Evolutionary conservation across 2,797 vertebrate species (phyloP), one percentile per base, ranked within the genome.

Genomic region (Eptatretus atami): DNA sequence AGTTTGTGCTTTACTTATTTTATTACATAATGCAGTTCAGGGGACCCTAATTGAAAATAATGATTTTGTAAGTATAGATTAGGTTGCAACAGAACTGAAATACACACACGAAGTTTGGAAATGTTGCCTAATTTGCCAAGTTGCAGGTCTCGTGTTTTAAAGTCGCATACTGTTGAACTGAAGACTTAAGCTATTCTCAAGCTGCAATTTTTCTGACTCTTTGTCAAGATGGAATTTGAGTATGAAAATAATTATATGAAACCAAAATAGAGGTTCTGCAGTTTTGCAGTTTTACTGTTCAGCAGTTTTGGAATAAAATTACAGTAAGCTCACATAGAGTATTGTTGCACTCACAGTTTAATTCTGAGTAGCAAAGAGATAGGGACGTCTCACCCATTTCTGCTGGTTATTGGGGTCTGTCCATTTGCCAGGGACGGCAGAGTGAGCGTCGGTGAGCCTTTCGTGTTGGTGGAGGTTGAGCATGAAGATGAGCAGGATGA

Each of bases 361-460:
- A 15, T 15, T 25, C 12, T 52, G 54, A 65, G 63, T 53, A 52
- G 14, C 53, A 63, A 31, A 12, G 52, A 24, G 25, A 73, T 65
- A 6, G 57, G 74, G 83, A 93, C 77, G 87, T 79, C 77, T 96
- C 90, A 80, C 90, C 77, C 76, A 44, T 87, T 83, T 78, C 82
- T 77, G 79, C 80, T 92, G 73, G 95, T 78, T 68, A 79, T 79
- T 65, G 88, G 84, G 70, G 88, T 83, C 85, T 96, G 90, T 78
- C 90, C 88, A 74, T 98, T 98, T 77, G 84, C 79, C 72, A 90
- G 80, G 72, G 84, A 79, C 75, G 83, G 82, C 76, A 94, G 88
- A 67, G 83, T 81, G 76, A 98, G 82, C 74, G 88, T 88, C 68
- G 90, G 88, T 64, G 90, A 98, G 66, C 83, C 82, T 92, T 98